A percentile compares a stretch with the other conserved stretches of the same genome.
phyloP scores from a whole-genome alignment of 2,113 vertebrate species.

The Xiphophorus hellerii region DNA sequence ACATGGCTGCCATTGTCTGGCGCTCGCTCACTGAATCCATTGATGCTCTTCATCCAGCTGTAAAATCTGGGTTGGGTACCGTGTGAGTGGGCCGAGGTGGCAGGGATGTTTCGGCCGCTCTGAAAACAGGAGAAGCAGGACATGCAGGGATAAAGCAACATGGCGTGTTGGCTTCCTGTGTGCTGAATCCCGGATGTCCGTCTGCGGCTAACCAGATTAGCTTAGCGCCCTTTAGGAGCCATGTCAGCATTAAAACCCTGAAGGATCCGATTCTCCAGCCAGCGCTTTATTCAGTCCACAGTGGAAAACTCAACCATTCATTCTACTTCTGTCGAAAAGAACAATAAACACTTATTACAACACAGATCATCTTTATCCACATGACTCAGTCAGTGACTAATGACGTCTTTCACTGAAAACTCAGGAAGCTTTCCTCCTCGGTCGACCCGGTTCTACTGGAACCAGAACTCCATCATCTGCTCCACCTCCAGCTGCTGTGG shows the following conservation, averaged over 20 bases:
- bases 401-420: too few relatives aligned
- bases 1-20: slow-evolving; percentile 69
- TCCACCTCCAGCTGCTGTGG: too few relatives aligned
- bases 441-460: too few relatives aligned
- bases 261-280: slow-evolving; percentile 66
- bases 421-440: too few relatives aligned
- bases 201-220: slow-evolving; percentile 76
- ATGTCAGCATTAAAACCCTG: slow-evolving; percentile 70
- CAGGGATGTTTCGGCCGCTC: slow-evolving; percentile 31
- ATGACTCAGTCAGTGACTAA: background rate
- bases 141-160: slow-evolving; percentile 49
- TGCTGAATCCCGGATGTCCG: slow-evolving; percentile 19
- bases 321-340: background rate
- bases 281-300: slow-evolving; percentile 4
- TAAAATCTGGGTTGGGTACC: slow-evolving; percentile 73
- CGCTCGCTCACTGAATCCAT: slow-evolving; percentile 72
- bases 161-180: slow-evolving; percentile 74
- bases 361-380: background rate
- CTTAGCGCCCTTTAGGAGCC: slow-evolving; percentile 76
- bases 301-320: background rate
- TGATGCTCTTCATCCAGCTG: slow-evolving; percentile 82
- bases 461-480: too few relatives aligned
- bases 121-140: slow-evolving; percentile 72
- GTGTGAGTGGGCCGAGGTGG: slow-evolving; percentile 27
- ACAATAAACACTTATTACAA: background rate